Percentiles rank a stretch among this genome's conserved stretches.
Evolutionary conservation across 2,888 invertebrate species (phyloP).

Genomic region (Drosophila leonis): DNA sequence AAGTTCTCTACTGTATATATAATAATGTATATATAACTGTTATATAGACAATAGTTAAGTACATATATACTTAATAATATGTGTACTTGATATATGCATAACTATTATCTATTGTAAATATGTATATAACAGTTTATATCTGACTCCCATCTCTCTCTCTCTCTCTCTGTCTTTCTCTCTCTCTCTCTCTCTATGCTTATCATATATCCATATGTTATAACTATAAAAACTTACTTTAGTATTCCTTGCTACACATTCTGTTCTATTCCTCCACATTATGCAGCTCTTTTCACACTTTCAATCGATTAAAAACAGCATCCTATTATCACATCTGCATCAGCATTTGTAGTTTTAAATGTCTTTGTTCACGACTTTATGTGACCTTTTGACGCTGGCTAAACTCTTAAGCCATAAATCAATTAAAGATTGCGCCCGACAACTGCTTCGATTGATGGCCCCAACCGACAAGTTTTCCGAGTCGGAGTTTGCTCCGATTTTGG

Average conservation of each 20-base stretch:
- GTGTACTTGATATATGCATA: no score
- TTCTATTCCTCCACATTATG: neutral
- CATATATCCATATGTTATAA: neutral
- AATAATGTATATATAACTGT: no score
- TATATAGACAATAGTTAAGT: no score
- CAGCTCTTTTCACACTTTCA: conserved; percentile 1
- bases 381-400: conserved; percentile 24
- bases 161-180: no score
- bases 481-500: neutral
- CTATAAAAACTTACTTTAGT: no score
- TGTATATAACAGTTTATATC: no score
- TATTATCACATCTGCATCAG: conserved; percentile 5
- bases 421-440: conserved; percentile 59
- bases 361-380: conserved; percentile 15
- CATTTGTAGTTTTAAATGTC: neutral
- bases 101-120: no score
- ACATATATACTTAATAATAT: no score
- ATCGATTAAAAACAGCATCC: neutral
- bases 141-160: no score
- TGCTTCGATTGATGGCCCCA: conserved; percentile 38
- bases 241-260: neutral
- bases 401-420: conserved; percentile 64
- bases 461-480: conserved; percentile 53
- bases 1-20: no score
- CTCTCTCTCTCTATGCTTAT: no score